Conservation (phyloP, 2,888 invertebrate genomes). For the Clusia tigrina region DNA sequence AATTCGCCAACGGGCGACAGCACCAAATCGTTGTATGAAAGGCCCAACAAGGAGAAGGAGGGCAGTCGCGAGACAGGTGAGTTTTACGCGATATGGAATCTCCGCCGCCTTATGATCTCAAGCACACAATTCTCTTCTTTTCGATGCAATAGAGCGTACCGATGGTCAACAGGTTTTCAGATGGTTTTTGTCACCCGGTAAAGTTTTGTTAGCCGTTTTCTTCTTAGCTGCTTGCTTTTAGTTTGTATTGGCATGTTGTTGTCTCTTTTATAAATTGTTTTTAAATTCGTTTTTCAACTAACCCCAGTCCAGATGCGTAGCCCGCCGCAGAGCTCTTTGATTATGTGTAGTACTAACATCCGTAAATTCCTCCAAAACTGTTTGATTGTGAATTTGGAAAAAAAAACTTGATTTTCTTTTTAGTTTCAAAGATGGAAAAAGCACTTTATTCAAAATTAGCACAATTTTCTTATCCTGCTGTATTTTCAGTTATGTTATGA, state of each 20-base stretch:
- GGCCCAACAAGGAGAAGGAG: conserved; percentile 41
- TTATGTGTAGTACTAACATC: no score
- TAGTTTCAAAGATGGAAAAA: no score
- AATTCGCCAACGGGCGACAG: conserved; percentile 53
- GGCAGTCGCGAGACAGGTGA: conserved; percentile 60
- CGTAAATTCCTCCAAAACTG: no score
- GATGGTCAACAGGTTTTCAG: conserved; percentile 57
- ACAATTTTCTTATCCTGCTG: no score
- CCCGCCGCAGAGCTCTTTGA: no score
- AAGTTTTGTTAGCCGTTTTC: conserved; percentile 42
- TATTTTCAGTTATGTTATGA: no score
- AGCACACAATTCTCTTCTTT: no score
- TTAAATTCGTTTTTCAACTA: background rate
- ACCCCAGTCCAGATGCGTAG: no score
- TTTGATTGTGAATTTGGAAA: no score
- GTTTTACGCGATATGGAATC: conserved; percentile 28
- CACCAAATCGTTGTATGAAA: conserved; percentile 53
- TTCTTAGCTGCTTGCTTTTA: conserved; percentile 13
- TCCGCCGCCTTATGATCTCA: background rate
- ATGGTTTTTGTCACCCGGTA: conserved; percentile 63
- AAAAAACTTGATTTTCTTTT: no score
- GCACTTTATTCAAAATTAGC: no score
- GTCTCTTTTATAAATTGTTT: no score
- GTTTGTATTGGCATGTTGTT: conserved; percentile 23
- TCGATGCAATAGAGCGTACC: conserved; percentile 51